Evolutionary conservation across 2,797 vertebrate genomes (phyloP).

Genomic region (Squalus acanthias): DNA sequence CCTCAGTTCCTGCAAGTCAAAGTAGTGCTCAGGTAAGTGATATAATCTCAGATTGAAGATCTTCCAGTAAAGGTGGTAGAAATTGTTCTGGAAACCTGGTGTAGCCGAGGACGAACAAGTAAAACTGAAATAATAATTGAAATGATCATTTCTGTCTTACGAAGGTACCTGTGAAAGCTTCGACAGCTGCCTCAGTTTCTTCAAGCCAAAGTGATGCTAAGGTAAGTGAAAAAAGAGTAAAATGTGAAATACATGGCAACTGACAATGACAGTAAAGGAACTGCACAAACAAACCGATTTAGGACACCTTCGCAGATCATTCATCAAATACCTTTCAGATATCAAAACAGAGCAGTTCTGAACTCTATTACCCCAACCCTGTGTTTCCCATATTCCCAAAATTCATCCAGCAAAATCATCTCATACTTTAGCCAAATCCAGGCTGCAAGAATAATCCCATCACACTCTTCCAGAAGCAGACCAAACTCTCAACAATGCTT

Average conservation of each 20-base stretch:
- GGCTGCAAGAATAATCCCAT: background rate
- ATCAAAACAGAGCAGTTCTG: background rate
- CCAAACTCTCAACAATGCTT: background rate
- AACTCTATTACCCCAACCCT: background rate
- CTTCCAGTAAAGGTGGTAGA: background rate
- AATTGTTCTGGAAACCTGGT: background rate
- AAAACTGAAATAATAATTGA: background rate
- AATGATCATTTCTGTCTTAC: background rate
- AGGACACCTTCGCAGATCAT: background rate
- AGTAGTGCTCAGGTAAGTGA: too few relatives aligned
- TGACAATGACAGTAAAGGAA: background rate
- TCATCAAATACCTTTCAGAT: background rate
- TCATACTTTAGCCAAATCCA: too few relatives aligned
- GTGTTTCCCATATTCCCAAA: background rate
- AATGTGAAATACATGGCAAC: background rate
- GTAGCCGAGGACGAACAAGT: background rate
- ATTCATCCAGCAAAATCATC: too few relatives aligned
- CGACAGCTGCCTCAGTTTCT: background rate
- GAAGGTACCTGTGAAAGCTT: constrained; percentile 11
- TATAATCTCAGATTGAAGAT: background rate
- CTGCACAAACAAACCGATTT: background rate
- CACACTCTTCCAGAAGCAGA: background rate
- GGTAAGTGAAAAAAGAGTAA: background rate
- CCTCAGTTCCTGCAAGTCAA: too few relatives aligned
- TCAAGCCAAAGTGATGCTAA: background rate